Conservation (phyloP, 2,113 vertebrate genomes). For the Scortum barcoo region DNA sequence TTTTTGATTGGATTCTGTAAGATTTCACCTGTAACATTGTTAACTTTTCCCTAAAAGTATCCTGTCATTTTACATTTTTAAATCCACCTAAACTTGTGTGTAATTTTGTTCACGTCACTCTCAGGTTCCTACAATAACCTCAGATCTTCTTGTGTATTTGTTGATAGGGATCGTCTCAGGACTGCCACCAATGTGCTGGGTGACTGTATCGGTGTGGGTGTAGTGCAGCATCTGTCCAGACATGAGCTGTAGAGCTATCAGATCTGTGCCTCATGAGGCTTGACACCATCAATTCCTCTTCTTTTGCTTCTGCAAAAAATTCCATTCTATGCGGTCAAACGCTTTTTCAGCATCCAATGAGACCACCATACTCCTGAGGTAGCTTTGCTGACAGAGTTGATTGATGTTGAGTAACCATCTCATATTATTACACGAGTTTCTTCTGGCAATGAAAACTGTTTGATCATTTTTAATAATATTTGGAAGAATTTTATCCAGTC, state of each 20-base stretch:
- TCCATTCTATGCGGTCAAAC: background rate
- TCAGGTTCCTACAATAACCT: background rate
- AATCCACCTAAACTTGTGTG: background rate
- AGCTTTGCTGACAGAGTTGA: background rate
- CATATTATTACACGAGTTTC: background rate
- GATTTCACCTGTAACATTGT: background rate
- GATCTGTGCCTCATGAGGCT: too few species aligned
- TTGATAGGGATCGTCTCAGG: slow-evolving; percentile 48
- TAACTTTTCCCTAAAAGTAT: background rate
- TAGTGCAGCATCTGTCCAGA: slow-evolving; percentile 62
- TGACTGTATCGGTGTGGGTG: slow-evolving; percentile 56
- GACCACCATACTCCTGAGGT: background rate
- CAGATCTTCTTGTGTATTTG: background rate
- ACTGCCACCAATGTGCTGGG: slow-evolving; percentile 60
- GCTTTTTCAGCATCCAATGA: background rate
- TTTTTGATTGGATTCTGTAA: slow-evolving; percentile 61
- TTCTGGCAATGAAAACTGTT: background rate
- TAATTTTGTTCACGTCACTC: background rate
- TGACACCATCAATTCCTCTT: too few species aligned
- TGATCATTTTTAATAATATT: background rate
- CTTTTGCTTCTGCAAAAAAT: too few species aligned
- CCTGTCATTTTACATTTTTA: background rate
- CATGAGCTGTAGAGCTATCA: slow-evolving; percentile 35
- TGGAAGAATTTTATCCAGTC: background rate
- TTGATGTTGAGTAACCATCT: background rate